These are phyloP conservation scores for Caenorhabditis sp. DNA, from an alignment of 2,888 invertebrate genomes.

Conservation along the genomic window DNA sequence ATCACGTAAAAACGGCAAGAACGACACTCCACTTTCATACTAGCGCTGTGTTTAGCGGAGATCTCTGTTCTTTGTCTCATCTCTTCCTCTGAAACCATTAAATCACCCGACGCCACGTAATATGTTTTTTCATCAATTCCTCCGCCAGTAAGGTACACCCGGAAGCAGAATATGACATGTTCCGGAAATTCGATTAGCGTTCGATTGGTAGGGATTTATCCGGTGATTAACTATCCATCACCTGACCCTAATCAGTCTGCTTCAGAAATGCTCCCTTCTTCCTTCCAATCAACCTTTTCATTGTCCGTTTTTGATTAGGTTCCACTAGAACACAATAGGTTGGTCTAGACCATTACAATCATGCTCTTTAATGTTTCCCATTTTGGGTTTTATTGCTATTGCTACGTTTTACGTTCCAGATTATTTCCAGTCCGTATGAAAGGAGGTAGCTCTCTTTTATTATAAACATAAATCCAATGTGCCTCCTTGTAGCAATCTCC, in stretches of 20 bases:
- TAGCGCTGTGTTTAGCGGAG: too few relatives aligned
- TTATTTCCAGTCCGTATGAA: too few relatives aligned
- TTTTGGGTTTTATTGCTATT: too few relatives aligned
- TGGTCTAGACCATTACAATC: constrained; percentile 17
- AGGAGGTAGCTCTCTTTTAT: neutral
- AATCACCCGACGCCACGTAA: neutral
- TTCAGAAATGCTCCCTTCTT: too few relatives aligned
- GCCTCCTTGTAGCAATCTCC: neutral
- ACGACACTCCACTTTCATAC: too few relatives aligned
- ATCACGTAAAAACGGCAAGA: too few relatives aligned
- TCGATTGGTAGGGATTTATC: too few relatives aligned
- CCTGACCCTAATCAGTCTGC: too few relatives aligned
- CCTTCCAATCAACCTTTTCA: neutral
- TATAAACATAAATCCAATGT: too few relatives aligned
- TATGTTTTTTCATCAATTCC: neutral
- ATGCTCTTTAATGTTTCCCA: too few relatives aligned
- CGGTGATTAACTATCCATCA: too few relatives aligned
- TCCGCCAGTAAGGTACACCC: neutral
- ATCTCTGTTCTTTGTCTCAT: neutral
- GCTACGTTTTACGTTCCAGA: too few relatives aligned
- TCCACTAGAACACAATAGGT: neutral
- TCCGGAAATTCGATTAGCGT: constrained; percentile 21
- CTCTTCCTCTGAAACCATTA: neutral
- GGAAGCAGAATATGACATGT: neutral
- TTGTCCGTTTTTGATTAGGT: neutral